A percentile compares a stretch with the other conserved stretches of the same genome.
phyloP scores from a whole-genome alignment of 1,140 invertebrate species.

The Sminthurides bifidus region DNA sequence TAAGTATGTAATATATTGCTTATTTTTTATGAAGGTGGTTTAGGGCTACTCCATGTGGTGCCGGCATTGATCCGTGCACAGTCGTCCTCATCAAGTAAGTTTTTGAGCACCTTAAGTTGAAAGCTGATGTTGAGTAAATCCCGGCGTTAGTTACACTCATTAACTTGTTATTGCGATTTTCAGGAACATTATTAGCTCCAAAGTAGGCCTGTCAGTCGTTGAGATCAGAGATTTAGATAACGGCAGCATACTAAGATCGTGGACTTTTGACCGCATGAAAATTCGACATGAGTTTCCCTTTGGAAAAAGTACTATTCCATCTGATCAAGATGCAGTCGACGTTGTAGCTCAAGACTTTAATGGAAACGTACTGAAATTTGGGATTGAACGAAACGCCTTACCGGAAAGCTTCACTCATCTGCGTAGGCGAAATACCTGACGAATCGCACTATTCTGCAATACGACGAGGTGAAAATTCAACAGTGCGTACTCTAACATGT shows the following conservation, averaged over 20 bases:
- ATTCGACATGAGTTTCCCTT: conserved; percentile 10
- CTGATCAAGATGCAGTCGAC: conserved; percentile 6
- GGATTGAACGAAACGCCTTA: conserved; percentile 17
- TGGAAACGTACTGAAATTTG: conserved; percentile 17
- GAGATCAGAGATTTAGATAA: conserved; percentile 22
- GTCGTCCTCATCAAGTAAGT: conserved; percentile 6
- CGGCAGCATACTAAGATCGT: conserved; percentile 10
- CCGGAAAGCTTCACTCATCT: conserved; percentile 21
- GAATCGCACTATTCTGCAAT: background rate
- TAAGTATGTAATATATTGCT: background rate
- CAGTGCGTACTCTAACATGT: too few relatives aligned
- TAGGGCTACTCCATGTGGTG: background rate
- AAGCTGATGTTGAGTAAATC: background rate
- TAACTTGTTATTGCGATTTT: background rate
- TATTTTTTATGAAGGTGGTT: conserved; percentile 1
- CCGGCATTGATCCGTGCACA: background rate
- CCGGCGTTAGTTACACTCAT: background rate
- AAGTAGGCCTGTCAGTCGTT: conserved; percentile 11
- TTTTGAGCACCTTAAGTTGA: background rate
- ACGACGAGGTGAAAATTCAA: too few relatives aligned
- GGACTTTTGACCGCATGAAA: conserved; percentile 15
- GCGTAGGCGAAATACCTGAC: conserved; percentile 12
- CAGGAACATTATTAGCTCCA: conserved; percentile 17
- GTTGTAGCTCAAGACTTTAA: conserved; percentile 20
- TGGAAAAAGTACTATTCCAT: conserved; percentile 12